Conservation (phyloP, 30 jellyfish, hydroid and myxozoan species). For the Aurelia sp. region DNA sequence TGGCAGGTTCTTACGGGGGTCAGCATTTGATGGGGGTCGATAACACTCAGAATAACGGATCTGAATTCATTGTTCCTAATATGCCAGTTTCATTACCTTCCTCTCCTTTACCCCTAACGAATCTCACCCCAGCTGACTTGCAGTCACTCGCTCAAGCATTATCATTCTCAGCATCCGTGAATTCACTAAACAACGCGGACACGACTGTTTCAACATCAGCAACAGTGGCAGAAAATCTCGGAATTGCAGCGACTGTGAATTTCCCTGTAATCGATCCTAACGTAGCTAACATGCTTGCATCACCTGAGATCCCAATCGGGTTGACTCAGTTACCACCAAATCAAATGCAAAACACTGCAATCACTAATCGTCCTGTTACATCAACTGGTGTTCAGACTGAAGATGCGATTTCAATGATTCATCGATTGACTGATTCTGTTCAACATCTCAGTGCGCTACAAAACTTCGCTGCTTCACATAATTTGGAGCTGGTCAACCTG, state of each 20-base stretch:
- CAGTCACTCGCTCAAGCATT: slow-evolving; percentile 98
- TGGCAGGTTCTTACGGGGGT: slow-evolving; percentile 54
- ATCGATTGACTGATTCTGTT: slow-evolving; percentile 90
- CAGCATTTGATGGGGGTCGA: slow-evolving; percentile 71
- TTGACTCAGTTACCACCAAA: slow-evolving; percentile 53
- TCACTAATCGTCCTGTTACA: slow-evolving; percentile 87
- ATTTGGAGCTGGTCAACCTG: slow-evolving; percentile 92
- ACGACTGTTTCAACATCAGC: slow-evolving; percentile 76
- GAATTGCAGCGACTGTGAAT: slow-evolving; percentile 86
- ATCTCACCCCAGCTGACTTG: slow-evolving; percentile 96
- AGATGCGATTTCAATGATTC: slow-evolving; percentile 97
- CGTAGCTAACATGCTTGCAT: slow-evolving; percentile 80
- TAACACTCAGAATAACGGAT: slow-evolving; percentile 58
- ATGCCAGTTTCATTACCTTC: slow-evolving; percentile 87
- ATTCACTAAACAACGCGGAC: slow-evolving; percentile 62
- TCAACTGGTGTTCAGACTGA: slow-evolving; percentile 99
- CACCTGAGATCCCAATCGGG: slow-evolving; percentile 73
- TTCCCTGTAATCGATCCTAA: slow-evolving; percentile 96
- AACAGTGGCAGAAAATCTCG: slow-evolving; percentile 93
- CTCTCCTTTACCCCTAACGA: slow-evolving; percentile 85
- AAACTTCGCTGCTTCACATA: slow-evolving; percentile 98
- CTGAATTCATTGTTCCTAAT: slow-evolving; percentile 83
- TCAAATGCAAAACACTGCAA: slow-evolving; percentile 56
- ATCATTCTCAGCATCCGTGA: slow-evolving; percentile 89
- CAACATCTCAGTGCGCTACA: slow-evolving; percentile 97